Conservation (phyloP, 2,797 vertebrate species). For the Aphelocoma californica region DNA sequence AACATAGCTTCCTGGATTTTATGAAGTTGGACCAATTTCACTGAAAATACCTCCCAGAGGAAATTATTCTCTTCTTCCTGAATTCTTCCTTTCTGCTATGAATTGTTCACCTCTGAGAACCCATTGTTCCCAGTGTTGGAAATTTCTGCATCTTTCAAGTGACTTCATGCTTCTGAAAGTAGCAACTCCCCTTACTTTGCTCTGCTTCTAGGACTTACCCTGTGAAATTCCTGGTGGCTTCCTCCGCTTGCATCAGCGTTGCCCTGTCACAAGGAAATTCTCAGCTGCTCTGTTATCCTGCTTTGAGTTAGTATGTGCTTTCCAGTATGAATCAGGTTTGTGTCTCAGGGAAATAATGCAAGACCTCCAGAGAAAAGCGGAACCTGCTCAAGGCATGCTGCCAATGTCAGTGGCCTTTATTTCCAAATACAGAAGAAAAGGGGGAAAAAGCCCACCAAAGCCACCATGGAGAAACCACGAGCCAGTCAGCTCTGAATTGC, state of each 20-base stretch:
- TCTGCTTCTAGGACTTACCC: neutral
- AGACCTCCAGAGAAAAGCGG: constrained; percentile 8
- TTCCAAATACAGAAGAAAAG: neutral
- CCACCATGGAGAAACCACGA: neutral
- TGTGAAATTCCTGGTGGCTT: neutral
- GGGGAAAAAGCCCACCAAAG: neutral
- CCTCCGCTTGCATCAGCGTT: neutral
- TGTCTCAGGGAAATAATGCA: neutral
- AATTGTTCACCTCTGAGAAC: neutral
- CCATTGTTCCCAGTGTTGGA: neutral
- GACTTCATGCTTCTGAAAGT: neutral
- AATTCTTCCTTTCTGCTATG: neutral
- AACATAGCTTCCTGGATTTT: neutral
- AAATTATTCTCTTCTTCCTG: neutral
- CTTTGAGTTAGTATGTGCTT: neutral
- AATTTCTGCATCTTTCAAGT: neutral
- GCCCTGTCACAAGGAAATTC: neutral
- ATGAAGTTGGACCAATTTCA: neutral
- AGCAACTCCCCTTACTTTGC: neutral
- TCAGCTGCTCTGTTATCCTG: neutral
- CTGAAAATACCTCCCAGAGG: constrained; percentile 1
- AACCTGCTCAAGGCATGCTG: neutral
- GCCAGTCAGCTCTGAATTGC: neutral
- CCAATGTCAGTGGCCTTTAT: neutral
- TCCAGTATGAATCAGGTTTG: neutral